Percentiles rank a stretch among this genome's conserved stretches.
Conservation (phyloP, 30 jellyfish, hydroid and myxozoan species). For the Turritopsis dohrnii region DNA sequence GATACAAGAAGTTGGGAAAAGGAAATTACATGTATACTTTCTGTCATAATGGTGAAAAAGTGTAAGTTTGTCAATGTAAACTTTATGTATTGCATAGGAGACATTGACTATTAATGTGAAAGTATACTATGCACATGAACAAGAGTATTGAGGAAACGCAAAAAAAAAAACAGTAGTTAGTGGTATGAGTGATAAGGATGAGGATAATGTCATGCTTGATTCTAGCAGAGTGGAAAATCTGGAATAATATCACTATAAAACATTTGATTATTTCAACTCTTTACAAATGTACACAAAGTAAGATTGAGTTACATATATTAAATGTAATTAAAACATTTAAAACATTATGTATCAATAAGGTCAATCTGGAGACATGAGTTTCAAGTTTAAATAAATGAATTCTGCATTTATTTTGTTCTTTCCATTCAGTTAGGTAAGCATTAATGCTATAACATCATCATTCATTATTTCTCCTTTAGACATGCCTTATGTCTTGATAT, state of each 20-base stretch:
- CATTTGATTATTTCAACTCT: neutral
- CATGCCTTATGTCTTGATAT: neutral
- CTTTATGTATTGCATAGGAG: neutral
- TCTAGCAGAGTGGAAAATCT: neutral
- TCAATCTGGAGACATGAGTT: neutral
- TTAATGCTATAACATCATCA: neutral
- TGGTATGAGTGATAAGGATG: neutral
- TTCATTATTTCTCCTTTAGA: neutral
- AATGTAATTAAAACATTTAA: neutral
- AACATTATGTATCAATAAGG: neutral
- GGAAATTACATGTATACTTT: neutral
- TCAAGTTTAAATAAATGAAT: neutral
- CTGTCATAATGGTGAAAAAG: neutral
- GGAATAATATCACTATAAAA: neutral
- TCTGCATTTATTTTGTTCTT: neutral
- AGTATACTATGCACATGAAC: neutral
- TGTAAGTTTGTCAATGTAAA: neutral
- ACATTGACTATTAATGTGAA: neutral
- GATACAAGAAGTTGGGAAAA: slow-evolving; percentile 5
- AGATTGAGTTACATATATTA: neutral
- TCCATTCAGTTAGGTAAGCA: neutral
- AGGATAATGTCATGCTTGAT: neutral
- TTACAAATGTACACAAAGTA: neutral
- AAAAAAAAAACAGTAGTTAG: neutral
- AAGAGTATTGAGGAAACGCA: neutral